These are phyloP conservation scores for Dicranocentrus wangi DNA, from an alignment of 2,888 invertebrate species.

Conservation along the genomic window DNA sequence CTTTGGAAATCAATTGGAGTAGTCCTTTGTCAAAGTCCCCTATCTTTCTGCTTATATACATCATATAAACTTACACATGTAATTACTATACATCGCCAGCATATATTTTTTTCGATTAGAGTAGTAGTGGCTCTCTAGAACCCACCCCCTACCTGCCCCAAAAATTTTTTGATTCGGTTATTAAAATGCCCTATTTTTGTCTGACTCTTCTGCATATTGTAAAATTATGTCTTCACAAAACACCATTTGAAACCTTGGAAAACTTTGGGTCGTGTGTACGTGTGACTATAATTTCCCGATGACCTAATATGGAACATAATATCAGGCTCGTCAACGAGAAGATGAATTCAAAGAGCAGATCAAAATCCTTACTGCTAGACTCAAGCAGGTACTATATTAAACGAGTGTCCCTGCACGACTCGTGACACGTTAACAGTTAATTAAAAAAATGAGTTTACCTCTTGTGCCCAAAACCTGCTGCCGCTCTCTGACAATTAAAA, in stretches of 20 bases:
- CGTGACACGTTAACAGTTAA: conserved; percentile 37
- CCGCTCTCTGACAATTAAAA: not conserved
- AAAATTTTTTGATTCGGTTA: not conserved
- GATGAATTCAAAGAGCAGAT: conserved; percentile 78
- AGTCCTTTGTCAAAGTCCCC: no score
- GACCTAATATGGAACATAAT: conserved; percentile 11
- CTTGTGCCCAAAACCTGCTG: conserved; percentile 8
- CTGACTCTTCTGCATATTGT: not conserved
- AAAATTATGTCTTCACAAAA: not conserved
- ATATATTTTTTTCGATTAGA: no score
- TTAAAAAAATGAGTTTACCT: conserved; percentile 26
- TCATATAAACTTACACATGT: no score
- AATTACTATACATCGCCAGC: no score
- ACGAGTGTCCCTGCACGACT: conserved; percentile 39
- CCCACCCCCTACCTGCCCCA: not conserved
- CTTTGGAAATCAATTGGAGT: no score
- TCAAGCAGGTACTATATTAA: conserved; percentile 76
- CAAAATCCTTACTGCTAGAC: conserved; percentile 76
- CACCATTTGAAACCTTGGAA: conserved; percentile 45
- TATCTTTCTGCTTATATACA: no score
- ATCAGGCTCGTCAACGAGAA: conserved; percentile 77
- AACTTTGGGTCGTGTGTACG: conserved; percentile 30
- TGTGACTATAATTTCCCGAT: conserved; percentile 23
- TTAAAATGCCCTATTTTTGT: not conserved
- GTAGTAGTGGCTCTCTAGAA: conserved; percentile 3